These are phyloP conservation scores for Polypterus senegalus DNA, from an alignment of 2,113 vertebrate genomes.

Conservation along the genomic window DNA sequence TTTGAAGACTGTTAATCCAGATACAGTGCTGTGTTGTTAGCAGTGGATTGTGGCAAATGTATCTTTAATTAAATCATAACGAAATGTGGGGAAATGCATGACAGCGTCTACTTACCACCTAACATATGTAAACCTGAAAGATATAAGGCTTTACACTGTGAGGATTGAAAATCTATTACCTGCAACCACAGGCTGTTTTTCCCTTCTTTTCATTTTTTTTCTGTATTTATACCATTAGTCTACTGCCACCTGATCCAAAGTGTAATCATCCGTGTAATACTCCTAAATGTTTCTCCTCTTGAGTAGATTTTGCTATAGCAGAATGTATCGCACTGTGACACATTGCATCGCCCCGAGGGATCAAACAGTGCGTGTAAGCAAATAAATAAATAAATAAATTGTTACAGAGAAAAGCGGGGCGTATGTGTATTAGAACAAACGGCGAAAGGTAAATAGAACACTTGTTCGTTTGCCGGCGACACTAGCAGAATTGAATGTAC, in stretches of 20 bases:
- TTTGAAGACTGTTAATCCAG: too few species aligned
- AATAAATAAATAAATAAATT: not conserved
- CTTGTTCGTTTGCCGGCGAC: not conserved
- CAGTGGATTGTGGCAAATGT: too few species aligned
- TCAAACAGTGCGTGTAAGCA: not conserved
- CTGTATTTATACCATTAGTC: conserved; percentile 27
- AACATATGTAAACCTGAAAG: not conserved
- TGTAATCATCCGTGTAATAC: conserved; percentile 39
- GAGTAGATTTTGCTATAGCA: not conserved
- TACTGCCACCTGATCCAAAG: conserved; percentile 28
- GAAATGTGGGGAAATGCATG: too few species aligned
- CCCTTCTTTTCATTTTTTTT: conserved; percentile 33
- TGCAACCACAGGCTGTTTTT: conserved; percentile 48
- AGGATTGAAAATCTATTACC: conserved; percentile 54
- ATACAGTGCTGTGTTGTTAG: too few species aligned
- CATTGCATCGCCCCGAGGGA: conserved; percentile 2
- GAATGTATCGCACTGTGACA: conserved; percentile 1
- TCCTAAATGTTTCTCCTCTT: conserved; percentile 9
- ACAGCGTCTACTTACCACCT: too few species aligned
- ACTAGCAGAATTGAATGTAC: not conserved
- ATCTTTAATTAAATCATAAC: too few species aligned
- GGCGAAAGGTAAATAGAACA: conserved; percentile 2
- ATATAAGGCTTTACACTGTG: not conserved
- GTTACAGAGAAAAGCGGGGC: not conserved
- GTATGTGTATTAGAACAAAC: not conserved